phyloP scores from a whole-genome alignment of 2,888 invertebrate genomes.

The Drosophila mimica region DNA sequence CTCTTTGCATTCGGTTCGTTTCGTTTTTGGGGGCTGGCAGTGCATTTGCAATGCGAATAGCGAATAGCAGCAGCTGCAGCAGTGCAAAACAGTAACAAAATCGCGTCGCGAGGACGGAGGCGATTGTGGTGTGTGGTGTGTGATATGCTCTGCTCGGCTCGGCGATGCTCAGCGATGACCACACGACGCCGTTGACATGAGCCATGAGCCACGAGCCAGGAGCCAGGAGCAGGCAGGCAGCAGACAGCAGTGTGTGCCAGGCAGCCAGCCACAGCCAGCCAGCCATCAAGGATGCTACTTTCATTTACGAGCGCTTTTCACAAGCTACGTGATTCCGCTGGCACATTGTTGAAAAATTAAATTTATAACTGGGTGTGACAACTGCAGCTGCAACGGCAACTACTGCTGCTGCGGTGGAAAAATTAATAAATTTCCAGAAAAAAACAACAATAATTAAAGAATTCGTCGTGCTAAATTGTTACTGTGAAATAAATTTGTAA shows the following conservation, averaged over 20 bases:
- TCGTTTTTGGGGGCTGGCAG: conserved; percentile 12
- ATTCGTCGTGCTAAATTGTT: conserved; percentile 10
- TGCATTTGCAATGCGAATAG: conserved; percentile 41
- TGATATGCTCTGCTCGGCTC: neutral
- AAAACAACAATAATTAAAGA: conserved; percentile 17
- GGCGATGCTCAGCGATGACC: conserved; percentile 30
- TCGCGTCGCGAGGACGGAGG: conserved; percentile 29
- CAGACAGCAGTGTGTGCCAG: conserved; percentile 69
- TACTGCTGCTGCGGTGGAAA: conserved; percentile 12
- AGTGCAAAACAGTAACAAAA: conserved; percentile 39
- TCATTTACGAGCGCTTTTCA: conserved; percentile 65
- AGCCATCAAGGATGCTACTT: conserved; percentile 73
- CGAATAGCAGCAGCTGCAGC: conserved; percentile 36
- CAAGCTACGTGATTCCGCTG: conserved; percentile 65
- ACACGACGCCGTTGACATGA: conserved; percentile 29
- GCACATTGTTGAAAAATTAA: conserved; percentile 73
- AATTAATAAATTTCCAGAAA: conserved; percentile 8
- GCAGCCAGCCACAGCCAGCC: conserved; percentile 72
- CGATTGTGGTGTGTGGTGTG: conserved; percentile 16
- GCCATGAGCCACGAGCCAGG: conserved; percentile 12
- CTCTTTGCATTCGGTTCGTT: conserved; percentile 3
- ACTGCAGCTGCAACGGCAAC: conserved; percentile 39
- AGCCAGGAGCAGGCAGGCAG: conserved; percentile 22
- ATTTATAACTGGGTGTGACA: conserved; percentile 79
- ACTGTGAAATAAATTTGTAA: conserved; percentile 2